These are phyloP conservation scores for Eriosoma lanigerum DNA, from an alignment of 1,140 invertebrate species.

Conservation along the genomic window DNA sequence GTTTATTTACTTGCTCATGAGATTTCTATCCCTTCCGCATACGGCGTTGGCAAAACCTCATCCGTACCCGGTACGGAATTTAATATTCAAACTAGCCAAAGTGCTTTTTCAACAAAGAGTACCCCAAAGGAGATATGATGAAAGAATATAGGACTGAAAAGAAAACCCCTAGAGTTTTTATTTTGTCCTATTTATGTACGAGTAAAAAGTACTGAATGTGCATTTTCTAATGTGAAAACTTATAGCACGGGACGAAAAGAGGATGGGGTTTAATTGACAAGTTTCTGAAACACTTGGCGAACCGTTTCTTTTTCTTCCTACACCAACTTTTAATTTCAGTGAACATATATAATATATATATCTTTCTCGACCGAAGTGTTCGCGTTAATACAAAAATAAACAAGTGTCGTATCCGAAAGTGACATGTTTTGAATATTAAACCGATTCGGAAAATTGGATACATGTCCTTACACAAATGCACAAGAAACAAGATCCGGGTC, in stretches of 20 bases:
- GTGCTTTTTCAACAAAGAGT: conserved; percentile 50
- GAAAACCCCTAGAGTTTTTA: background rate
- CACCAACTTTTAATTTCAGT: conserved; percentile 38
- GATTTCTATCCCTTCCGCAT: background rate
- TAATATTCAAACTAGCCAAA: conserved; percentile 49
- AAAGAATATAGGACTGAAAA: background rate
- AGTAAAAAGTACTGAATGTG: conserved; percentile 19
- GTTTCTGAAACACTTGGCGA: conserved; percentile 39
- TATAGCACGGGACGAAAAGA: background rate
- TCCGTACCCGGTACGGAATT: conserved; percentile 10
- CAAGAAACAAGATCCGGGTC: background rate
- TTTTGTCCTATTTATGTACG: conserved; percentile 2
- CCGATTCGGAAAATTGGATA: conserved; percentile 1
- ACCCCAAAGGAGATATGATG: conserved; percentile 22
- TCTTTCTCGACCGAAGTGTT: background rate
- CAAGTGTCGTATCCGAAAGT: conserved; percentile 23
- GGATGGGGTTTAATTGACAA: conserved; percentile 41
- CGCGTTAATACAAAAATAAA: conserved; percentile 37
- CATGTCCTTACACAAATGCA: background rate
- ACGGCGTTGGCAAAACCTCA: background rate
- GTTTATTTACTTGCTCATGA: background rate
- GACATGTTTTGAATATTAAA: conserved; percentile 44
- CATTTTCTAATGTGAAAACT: conserved; percentile 22
- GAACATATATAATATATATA: conserved; percentile 5
- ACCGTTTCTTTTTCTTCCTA: conserved; percentile 20